phyloP scores from a whole-genome alignment of 2,113 vertebrate species.

The Coryphaenoides rupestris region DNA sequence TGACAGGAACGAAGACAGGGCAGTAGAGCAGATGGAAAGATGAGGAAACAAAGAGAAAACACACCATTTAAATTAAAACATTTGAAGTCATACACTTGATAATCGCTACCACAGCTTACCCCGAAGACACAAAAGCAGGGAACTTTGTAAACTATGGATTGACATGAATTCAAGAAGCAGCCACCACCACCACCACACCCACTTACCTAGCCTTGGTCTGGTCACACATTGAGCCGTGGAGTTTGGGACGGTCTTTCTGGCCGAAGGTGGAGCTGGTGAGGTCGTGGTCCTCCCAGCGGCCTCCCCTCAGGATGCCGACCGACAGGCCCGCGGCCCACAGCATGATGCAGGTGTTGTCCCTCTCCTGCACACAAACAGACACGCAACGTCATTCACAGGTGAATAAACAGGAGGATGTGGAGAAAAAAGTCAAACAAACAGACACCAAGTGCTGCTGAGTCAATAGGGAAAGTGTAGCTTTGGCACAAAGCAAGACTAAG shows the following conservation, averaged over 20 bases:
- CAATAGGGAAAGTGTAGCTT: too few relatives aligned
- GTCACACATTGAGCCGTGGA: conserved; percentile 72
- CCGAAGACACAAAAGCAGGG: too few relatives aligned
- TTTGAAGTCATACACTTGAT: too few relatives aligned
- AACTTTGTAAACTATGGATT: too few relatives aligned
- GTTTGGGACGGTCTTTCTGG: conserved; percentile 39
- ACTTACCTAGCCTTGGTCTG: conserved; percentile 60
- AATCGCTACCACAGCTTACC: too few relatives aligned
- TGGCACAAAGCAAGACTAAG: too few relatives aligned
- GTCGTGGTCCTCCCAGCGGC: conserved; percentile 68
- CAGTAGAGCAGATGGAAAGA: too few relatives aligned
- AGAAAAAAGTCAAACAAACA: not conserved
- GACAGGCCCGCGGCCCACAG: conserved; percentile 81
- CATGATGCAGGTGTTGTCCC: conserved; percentile 69
- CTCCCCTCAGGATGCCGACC: conserved; percentile 57
- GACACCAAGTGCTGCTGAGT: not conserved
- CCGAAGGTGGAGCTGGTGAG: conserved; percentile 77
- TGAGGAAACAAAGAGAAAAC: too few relatives aligned
- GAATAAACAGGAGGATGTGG: not conserved
- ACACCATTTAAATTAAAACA: too few relatives aligned
- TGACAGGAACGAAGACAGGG: conserved; percentile 24
- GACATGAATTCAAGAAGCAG: too few relatives aligned
- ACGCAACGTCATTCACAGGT: too few relatives aligned
- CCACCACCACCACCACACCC: not conserved
- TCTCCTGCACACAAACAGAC: conserved; percentile 42